These are phyloP conservation scores for Notothenia coriiceps DNA, from an alignment of 2,113 vertebrate species.

Conservation along the genomic window DNA sequence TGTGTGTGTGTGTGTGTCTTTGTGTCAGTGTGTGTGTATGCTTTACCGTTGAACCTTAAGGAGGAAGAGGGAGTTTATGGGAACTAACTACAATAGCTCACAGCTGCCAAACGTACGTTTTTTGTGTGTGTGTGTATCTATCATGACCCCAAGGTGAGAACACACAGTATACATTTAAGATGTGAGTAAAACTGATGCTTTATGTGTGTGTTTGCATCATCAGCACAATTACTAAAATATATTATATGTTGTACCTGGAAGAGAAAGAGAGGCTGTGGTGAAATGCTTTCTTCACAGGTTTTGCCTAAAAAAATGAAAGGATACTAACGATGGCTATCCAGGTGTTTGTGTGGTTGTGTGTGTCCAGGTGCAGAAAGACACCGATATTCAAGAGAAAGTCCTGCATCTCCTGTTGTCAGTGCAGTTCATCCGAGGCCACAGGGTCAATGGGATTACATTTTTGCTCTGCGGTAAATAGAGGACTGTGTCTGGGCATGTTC, in stretches of 20 bases:
- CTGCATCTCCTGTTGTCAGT: background rate
- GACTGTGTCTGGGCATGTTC: conserved; percentile 3
- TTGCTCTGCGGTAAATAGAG: background rate
- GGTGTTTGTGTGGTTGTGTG: background rate
- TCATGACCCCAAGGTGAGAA: background rate
- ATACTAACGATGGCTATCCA: no score
- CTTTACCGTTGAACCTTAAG: conserved; percentile 32
- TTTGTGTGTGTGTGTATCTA: background rate
- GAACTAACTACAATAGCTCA: conserved; percentile 17
- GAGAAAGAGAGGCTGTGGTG: background rate
- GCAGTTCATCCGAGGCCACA: background rate
- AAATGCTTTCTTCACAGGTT: background rate
- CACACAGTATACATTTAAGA: background rate
- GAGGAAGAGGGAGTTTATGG: conserved; percentile 47
- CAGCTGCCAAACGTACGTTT: conserved; percentile 35
- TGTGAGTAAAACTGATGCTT: no score
- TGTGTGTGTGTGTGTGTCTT: conserved; percentile 14
- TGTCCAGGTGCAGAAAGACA: background rate
- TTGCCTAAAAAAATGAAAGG: background rate
- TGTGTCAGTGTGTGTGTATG: conserved; percentile 27
- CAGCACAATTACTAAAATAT: background rate
- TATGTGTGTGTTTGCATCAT: background rate
- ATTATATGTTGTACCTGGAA: no score
- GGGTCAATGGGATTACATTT: background rate
- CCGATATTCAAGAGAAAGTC: background rate